Evolutionary conservation across 2,888 invertebrate genomes (phyloP).

Genomic region (Gerosis bhagava): DNA sequence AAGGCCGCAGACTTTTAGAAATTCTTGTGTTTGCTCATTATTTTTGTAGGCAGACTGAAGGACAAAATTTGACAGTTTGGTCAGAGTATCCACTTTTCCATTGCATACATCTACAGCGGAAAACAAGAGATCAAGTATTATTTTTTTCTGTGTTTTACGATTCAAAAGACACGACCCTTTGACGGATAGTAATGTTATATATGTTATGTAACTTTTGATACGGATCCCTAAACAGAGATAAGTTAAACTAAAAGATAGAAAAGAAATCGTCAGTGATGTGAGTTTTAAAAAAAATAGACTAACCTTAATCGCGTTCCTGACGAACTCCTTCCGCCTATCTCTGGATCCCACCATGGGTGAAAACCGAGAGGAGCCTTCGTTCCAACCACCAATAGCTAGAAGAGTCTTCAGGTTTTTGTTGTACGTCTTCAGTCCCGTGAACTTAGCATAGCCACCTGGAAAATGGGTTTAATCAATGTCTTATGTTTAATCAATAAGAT

Average conservation of each 20-base stretch:
- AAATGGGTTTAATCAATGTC: not conserved
- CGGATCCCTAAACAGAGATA: too few relatives aligned
- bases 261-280: not conserved
- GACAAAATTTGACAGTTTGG: too few relatives aligned
- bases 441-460: conserved; percentile 95
- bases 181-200: conserved; percentile 8
- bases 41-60: too few relatives aligned
- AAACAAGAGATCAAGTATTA: too few relatives aligned
- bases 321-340: conserved; percentile 90
- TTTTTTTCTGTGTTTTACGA: too few relatives aligned
- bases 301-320: conserved; percentile 92
- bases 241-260: conserved; percentile 1
- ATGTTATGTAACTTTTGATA: too few relatives aligned
- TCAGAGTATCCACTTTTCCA: too few relatives aligned
- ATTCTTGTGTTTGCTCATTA: too few relatives aligned
- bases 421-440: conserved; percentile 95
- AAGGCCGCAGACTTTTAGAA: too few relatives aligned
- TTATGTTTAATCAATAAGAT: too few relatives aligned
- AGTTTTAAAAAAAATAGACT: not conserved
- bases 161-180: too few relatives aligned
- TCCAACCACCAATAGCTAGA: conserved; percentile 96
- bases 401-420: conserved; percentile 95
- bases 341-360: conserved; percentile 93
- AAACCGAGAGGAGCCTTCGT: conserved; percentile 93
- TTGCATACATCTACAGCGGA: too few relatives aligned